Evolutionary conservation across 2,888 invertebrate species (phyloP).

Genomic region (Oscheius sp.): DNA sequence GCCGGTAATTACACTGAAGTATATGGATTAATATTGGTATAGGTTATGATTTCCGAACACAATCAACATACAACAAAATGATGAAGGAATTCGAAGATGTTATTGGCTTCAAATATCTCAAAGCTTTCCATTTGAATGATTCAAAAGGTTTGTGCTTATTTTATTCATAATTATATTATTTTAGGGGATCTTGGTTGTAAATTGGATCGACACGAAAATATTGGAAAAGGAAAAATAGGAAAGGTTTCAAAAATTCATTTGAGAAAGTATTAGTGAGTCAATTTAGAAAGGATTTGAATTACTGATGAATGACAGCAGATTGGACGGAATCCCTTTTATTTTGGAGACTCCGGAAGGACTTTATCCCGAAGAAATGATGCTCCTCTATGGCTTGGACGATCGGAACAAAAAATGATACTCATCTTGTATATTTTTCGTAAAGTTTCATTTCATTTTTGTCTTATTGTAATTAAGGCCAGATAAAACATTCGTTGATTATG

Average conservation of each 20-base stretch:
- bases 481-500: too few species aligned
- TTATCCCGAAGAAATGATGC: constrained; percentile 60
- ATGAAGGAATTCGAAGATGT: constrained; percentile 74
- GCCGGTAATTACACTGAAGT: constrained; percentile 53
- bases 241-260: constrained; percentile 34
- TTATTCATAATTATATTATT: constrained; percentile 33
- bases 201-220: constrained; percentile 76
- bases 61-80: constrained; percentile 73
- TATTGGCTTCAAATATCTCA: constrained; percentile 75
- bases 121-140: constrained; percentile 77
- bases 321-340: constrained; percentile 75
- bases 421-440: too few species aligned
- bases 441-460: too few species aligned
- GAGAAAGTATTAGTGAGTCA: not conserved
- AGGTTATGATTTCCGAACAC: constrained; percentile 75
- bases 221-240: constrained; percentile 76
- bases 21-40: not conserved
- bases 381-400: constrained; percentile 54
- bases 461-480: too few species aligned
- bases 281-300: constrained; percentile 72
- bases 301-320: constrained; percentile 74
- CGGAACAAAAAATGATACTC: too few species aligned
- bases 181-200: constrained; percentile 75
- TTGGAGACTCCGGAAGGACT: constrained; percentile 74
- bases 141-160: constrained; percentile 74